These are phyloP conservation scores for Coptotermes formosanus DNA, from an alignment of 1,140 invertebrate genomes.

Conservation along the genomic window DNA sequence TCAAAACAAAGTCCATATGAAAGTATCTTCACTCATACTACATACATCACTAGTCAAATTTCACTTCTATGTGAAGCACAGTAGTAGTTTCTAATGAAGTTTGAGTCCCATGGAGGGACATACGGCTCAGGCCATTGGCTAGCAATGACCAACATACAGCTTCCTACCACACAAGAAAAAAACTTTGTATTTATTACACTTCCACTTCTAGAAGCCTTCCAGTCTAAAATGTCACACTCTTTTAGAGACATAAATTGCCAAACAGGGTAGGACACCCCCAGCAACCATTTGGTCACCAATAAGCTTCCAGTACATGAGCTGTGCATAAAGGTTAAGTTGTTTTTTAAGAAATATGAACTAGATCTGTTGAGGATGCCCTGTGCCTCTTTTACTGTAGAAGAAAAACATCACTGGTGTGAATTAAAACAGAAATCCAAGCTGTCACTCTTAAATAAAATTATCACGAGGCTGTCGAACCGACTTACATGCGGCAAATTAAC, in stretches of 20 bases:
- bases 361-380: not conserved
- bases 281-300: not conserved
- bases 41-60: too few relatives aligned
- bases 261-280: not conserved
- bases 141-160: not conserved
- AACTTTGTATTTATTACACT: slow-evolving; percentile 28
- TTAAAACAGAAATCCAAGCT: not conserved
- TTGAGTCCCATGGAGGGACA: not conserved
- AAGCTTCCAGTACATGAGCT: too few relatives aligned
- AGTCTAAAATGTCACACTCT: slow-evolving; percentile 28
- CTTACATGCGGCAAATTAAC: too few relatives aligned
- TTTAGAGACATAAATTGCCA: slow-evolving; percentile 23
- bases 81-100: too few relatives aligned
- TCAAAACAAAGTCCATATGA: too few relatives aligned
- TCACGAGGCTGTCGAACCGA: too few relatives aligned
- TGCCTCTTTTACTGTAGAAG: not conserved
- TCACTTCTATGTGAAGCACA: too few relatives aligned
- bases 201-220: slow-evolving; percentile 31
- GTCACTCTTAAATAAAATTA: too few relatives aligned
- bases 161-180: not conserved
- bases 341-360: not conserved
- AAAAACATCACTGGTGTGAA: not conserved
- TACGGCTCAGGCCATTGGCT: not conserved
- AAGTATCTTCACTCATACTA: too few relatives aligned
- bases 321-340: not conserved